Percentiles rank a stretch among this genome's conserved stretches.
Conservation (phyloP, 2,113 vertebrate species). For the Tylochromis polylepis region DNA sequence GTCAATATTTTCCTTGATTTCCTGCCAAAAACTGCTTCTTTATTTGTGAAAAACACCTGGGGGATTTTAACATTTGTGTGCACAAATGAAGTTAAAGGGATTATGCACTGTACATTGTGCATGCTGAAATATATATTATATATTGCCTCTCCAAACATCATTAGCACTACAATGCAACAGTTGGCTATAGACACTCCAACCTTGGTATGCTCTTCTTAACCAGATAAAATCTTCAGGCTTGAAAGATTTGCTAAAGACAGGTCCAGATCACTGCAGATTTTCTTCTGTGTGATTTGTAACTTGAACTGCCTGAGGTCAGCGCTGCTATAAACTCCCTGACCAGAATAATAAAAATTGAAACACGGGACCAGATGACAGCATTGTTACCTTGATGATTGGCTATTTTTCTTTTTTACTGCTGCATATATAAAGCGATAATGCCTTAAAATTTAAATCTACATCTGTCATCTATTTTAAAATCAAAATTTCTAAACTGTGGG, state of each 20-base stretch:
- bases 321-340: background rate
- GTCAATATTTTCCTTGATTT: background rate
- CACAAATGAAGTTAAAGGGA: background rate
- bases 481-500: background rate
- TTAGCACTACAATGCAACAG: background rate
- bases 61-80: background rate
- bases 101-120: background rate
- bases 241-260: background rate
- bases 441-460: background rate
- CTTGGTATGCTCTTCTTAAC: background rate
- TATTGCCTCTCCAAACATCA: background rate
- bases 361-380: background rate
- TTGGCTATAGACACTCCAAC: background rate
- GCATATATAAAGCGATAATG: background rate
- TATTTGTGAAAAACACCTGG: background rate
- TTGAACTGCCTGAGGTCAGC: background rate
- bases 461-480: background rate
- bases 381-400: background rate
- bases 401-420: background rate
- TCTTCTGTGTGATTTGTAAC: background rate
- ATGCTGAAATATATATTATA: background rate
- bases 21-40: background rate
- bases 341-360: background rate
- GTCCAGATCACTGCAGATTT: background rate
- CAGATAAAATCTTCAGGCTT: background rate